Base-by-base conservation (phyloP, 2,113 vertebrate genomes). In the Mellivora capensis region DNA sequence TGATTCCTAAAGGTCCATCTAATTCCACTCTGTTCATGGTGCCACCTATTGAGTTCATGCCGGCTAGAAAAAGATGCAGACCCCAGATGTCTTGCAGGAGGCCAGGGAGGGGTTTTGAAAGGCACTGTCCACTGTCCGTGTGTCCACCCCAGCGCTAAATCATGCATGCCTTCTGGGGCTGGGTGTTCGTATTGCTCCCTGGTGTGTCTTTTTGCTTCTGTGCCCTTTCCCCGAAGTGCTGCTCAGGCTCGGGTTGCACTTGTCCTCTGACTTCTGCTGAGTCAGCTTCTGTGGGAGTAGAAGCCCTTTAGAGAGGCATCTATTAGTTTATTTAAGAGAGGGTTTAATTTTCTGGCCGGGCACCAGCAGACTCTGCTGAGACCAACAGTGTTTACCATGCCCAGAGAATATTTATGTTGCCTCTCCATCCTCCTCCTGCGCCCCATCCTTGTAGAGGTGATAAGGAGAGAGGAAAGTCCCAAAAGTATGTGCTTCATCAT, bases 271-370 rank as follows among this genome's bases (percentile, higher is more conserved):
- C 52, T 79, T 87, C 52, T 84, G 87, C 39, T 23, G n/a, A 25
- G n/a, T 90, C 34, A 84, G 0, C 59, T 89, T 61, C 34, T 27
- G 17, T 54, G 72, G 27, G 21, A 59, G 62, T 49, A 54, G 86
- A 83, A 76, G 47, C 47, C 15, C 2, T 44, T 64, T 49, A n/a
- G 85, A 62, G 85, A 87, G 29, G 23, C 31, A 31, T 87, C 61
- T 97, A 7, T 84, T 83, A 13, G 69, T 91, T 96, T 91, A 81
- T 88, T 87, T 82, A 84, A 90, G 71, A 94, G 47, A 27, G 12
- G 31, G 74, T 86, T 94, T 94, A 57, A 27, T 95, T 93, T 72
- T 61, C 85, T 74, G 49, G 34, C 15, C 31, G 71, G 85, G 31
- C n/a, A 23, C 67, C 47, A 62, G 64, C 87, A 79, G 67, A 74